phyloP scores from a whole-genome alignment of 2,888 invertebrate species.

The Chloroclystis v-ata region DNA sequence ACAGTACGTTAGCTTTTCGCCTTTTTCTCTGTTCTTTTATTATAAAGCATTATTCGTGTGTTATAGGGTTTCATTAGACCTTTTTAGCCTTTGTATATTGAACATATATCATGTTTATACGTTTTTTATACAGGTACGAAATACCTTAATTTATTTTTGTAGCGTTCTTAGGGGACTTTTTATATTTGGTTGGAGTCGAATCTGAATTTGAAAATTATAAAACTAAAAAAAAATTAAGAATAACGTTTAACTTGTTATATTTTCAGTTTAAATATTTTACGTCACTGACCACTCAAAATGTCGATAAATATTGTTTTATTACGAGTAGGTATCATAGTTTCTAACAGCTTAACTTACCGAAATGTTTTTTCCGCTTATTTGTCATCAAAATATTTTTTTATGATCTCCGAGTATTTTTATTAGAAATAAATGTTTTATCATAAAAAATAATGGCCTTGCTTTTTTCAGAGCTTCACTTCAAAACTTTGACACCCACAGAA shows the following conservation, averaged over 20 bases:
- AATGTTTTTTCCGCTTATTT: slow-evolving; percentile 11
- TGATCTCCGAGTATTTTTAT: slow-evolving; percentile 16
- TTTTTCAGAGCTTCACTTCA: slow-evolving; percentile 24
- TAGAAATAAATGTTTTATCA: slow-evolving; percentile 23
- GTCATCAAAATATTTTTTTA: slow-evolving; percentile 15
- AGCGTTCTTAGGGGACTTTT: background rate
- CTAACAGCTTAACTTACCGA: slow-evolving; percentile 8
- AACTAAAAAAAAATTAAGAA: too few relatives aligned
- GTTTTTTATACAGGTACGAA: slow-evolving; percentile 4
- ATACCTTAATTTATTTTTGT: background rate
- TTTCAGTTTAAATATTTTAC: too few relatives aligned
- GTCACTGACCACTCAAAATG: too few relatives aligned
- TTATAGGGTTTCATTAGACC: slow-evolving; percentile 29
- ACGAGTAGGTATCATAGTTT: too few relatives aligned
- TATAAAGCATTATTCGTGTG: slow-evolving; percentile 27
- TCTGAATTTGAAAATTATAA: too few relatives aligned
- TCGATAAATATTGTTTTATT: background rate
- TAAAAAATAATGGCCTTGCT: slow-evolving; percentile 25
- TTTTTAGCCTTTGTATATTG: slow-evolving; percentile 20
- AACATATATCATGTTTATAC: slow-evolving; percentile 12
- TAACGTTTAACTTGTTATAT: too few relatives aligned
- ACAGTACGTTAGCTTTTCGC: slow-evolving; percentile 29
- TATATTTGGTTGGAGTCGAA: too few relatives aligned
- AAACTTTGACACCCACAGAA: slow-evolving; percentile 29
- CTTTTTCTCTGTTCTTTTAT: slow-evolving; percentile 29